These are phyloP conservation scores for Nymphalis io DNA, from an alignment of 1,140 invertebrate species.

Conservation along the genomic window DNA sequence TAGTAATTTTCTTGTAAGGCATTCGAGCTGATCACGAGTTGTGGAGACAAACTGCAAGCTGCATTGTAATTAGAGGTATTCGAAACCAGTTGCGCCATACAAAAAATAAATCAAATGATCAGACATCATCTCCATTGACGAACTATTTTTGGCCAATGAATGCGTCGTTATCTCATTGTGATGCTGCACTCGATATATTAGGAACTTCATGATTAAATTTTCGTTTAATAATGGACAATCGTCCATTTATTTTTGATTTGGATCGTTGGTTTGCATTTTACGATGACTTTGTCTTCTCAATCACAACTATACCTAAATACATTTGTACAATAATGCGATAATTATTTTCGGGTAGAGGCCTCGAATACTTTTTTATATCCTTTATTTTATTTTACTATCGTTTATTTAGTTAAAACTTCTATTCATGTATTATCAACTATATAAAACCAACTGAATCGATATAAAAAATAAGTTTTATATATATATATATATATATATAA, in stretches of 20 bases:
- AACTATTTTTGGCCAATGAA: slow-evolving; percentile 47
- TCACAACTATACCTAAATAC: slow-evolving; percentile 31
- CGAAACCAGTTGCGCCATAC: slow-evolving; percentile 38
- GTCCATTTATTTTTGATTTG: slow-evolving; percentile 47
- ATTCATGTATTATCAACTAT: neutral
- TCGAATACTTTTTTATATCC: neutral
- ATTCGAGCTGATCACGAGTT: slow-evolving; percentile 42
- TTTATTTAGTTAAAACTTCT: no score
- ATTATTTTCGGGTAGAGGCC: neutral
- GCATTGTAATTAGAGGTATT: slow-evolving; percentile 49
- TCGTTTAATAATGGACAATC: slow-evolving; percentile 45
- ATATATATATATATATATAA: neutral
- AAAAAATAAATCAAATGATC: slow-evolving; percentile 40
- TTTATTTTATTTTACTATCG: neutral
- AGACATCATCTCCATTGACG: slow-evolving; percentile 41
- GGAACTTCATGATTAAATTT: slow-evolving; percentile 54
- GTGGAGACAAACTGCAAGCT: slow-evolving; percentile 34
- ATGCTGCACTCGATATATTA: slow-evolving; percentile 45
- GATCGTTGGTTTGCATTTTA: slow-evolving; percentile 47
- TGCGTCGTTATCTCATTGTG: slow-evolving; percentile 41
- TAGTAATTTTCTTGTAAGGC: slow-evolving; percentile 45
- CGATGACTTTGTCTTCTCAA: slow-evolving; percentile 39
- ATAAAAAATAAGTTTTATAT: no score
- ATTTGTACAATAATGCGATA: slow-evolving; percentile 28
- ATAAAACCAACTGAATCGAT: no score